phyloP scores from a whole-genome alignment of 2,797 vertebrate genomes.

The Chromis chromis region DNA sequence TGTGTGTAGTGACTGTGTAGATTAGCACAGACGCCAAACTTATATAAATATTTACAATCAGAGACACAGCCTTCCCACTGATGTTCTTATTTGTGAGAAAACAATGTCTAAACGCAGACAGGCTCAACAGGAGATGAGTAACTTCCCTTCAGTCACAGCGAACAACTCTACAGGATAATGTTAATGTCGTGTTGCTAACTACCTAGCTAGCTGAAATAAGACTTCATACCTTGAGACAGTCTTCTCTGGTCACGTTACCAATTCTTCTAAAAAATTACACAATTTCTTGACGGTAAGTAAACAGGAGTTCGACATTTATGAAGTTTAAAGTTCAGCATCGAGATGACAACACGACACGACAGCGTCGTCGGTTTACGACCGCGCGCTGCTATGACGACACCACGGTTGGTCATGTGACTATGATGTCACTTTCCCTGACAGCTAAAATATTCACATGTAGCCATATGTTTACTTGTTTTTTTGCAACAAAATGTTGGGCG shows the following conservation, averaged over 20 bases:
- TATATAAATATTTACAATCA: not conserved
- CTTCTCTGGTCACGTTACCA: not conserved
- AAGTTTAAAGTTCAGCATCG: not conserved
- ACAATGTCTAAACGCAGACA: not conserved
- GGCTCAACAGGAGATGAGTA: conserved; percentile 18
- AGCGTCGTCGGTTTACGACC: conserved; percentile 38
- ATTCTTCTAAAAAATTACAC: not conserved
- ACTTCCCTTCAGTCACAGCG: not conserved
- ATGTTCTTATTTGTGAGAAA: not conserved
- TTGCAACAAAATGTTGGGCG: too few relatives aligned
- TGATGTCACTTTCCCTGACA: not conserved
- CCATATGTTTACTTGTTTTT: not conserved
- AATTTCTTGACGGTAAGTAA: not conserved
- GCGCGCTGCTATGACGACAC: not conserved
- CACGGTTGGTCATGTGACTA: conserved; percentile 36
- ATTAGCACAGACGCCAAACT: not conserved
- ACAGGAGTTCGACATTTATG: not conserved
- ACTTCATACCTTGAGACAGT: conserved; percentile 47
- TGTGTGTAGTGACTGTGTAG: not conserved
- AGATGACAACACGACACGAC: conserved; percentile 35
- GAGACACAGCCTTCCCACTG: not conserved
- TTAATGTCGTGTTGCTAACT: not conserved
- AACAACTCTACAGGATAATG: not conserved
- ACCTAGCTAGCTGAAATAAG: not conserved
- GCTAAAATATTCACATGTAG: not conserved